These are phyloP conservation scores for Dexiosoma caninum DNA, from an alignment of 2,888 invertebrate species.

Conservation along the genomic window DNA sequence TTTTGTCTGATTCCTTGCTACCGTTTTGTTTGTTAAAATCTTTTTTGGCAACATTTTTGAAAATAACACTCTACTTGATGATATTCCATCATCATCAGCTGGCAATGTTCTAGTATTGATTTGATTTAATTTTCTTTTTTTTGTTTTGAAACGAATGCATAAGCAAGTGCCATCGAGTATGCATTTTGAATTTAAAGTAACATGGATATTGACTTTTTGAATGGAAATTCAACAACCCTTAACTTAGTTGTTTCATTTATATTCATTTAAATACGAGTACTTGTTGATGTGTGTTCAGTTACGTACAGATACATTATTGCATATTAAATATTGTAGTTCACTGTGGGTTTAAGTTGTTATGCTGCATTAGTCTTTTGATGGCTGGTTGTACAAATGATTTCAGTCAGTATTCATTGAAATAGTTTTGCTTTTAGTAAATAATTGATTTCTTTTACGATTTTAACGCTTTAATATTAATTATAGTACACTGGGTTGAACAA, in stretches of 20 bases:
- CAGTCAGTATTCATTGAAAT: too few relatives aligned
- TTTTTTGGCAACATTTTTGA: slow-evolving; percentile 53
- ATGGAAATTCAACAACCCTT: slow-evolving; percentile 28
- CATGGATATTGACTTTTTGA: slow-evolving; percentile 7
- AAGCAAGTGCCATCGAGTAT: background rate
- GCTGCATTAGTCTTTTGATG: background rate
- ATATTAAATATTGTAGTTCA: background rate
- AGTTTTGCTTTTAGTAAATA: too few relatives aligned
- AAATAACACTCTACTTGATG: slow-evolving; percentile 57
- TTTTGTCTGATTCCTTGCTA: background rate
- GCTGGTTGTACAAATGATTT: background rate
- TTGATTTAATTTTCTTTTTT: background rate
- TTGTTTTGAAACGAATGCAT: too few relatives aligned
- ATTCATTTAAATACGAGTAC: slow-evolving; percentile 54
- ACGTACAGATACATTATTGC: background rate
- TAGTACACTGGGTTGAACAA: too few relatives aligned
- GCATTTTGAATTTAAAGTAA: slow-evolving; percentile 13
- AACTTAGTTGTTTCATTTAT: slow-evolving; percentile 22
- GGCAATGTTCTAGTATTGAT: slow-evolving; percentile 28
- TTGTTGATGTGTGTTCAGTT: slow-evolving; percentile 33
- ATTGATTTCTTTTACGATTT: too few relatives aligned
- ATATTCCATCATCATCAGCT: slow-evolving; percentile 22
- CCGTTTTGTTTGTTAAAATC: background rate
- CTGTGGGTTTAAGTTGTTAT: background rate
- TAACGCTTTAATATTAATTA: too few relatives aligned